Base-by-base conservation (phyloP, 2,797 vertebrate species). In the Pseudochromis fuscus region DNA sequence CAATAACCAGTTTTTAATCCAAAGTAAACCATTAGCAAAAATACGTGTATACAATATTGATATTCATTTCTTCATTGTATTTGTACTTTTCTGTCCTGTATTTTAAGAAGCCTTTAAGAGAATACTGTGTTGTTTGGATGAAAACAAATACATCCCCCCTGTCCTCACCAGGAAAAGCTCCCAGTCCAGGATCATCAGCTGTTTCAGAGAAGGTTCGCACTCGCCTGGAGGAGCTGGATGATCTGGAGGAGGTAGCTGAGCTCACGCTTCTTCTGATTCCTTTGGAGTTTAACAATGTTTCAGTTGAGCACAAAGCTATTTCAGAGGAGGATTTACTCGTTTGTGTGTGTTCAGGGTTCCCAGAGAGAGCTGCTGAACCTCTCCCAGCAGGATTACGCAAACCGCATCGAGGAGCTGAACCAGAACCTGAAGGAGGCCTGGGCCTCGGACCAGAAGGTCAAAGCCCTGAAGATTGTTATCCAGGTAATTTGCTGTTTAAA, bases 361-460 rank as follows among this genome's bases (percentile, higher is more conserved):
- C 97, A 99, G 78, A 96, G 95, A 57, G 97, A 99, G 89, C 93
- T 99, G 67, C 66, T 99, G 82, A 99, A 98, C 89, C 94, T 99
- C 75, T 99, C 97, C 77, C 97, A 99, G 85, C 97, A 99, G 92
- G 98, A 99, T 55, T 99, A 99, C 1, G 94, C 96, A 67, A 97
- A 96, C 90, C 94, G 97, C 53, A 98, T 99, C 8, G 97, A 98
- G 82, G 98, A 99, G 77, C 95, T 98, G 51, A 98, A 98, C 87
- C 97, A 99, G 89, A 97, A 96, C 1, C 88, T 99, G 63, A 98
- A 98, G 86, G 98, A 99, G 19, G 96, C 98, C 27, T 99, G 98
- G 98, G 94, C 96, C 62, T 96, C 97, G 0, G 98, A 99, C 91
- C 98, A 99, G 92, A 99, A 99, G 92, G 98, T 99, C 77, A 99